Percentiles rank a stretch among this genome's conserved stretches.
phyloP scores from a whole-genome alignment of 2,888 invertebrate genomes.

The Limnephilus auricula region DNA sequence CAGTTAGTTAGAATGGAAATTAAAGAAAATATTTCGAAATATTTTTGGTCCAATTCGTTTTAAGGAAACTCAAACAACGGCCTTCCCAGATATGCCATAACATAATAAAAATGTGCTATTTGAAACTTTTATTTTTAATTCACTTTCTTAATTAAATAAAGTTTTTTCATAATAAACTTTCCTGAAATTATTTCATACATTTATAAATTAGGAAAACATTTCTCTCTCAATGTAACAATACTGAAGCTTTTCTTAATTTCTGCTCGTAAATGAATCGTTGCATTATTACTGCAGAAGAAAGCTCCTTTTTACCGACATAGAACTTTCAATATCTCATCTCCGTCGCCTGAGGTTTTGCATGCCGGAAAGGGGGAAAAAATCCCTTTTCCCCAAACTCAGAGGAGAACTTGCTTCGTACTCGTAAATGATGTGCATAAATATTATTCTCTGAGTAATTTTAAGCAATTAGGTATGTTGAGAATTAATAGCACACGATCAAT shows the following conservation, averaged over 20 bases:
- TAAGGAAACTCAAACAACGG: background rate
- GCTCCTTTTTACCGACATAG: background rate
- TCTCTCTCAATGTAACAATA: background rate
- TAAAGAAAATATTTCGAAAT: no score
- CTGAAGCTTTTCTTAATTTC: background rate
- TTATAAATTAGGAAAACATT: no score
- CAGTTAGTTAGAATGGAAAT: background rate
- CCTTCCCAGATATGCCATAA: background rate
- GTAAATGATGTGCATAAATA: background rate
- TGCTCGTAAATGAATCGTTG: background rate
- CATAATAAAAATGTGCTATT: background rate
- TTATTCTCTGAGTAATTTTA: background rate
- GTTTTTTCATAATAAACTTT: background rate
- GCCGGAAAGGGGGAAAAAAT: background rate
- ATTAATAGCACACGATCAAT: background rate
- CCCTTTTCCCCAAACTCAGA: background rate
- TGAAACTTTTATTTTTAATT: background rate
- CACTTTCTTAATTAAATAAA: background rate
- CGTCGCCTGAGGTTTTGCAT: background rate
- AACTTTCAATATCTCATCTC: conserved; percentile 4
- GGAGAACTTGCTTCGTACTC: background rate
- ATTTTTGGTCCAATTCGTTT: no score
- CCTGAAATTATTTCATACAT: no score
- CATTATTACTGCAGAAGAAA: background rate
- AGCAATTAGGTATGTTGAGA: background rate